Evolutionary conservation across 2,888 invertebrate species (phyloP), one percentile per base, ranked within the genome.

Genomic region (Molorchus minor): DNA sequence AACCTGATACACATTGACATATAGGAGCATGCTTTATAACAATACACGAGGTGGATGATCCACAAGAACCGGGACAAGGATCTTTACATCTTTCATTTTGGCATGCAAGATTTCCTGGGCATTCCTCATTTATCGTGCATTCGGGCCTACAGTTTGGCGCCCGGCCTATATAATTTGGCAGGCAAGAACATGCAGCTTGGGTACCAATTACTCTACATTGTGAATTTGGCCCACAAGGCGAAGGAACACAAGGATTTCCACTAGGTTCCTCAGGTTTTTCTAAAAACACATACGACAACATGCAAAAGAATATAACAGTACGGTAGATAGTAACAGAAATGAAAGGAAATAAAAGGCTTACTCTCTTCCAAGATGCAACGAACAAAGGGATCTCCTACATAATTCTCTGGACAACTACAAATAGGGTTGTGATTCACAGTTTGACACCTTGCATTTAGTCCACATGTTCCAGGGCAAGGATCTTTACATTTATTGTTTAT

Each of bases 391-490:
- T 93, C 91, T 58, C 94, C 94, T 33, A 88, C 88, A 76, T 86
- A 91, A 66, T 90, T 90, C 66, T 86, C 83, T 58, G 89, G 86
- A 75, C 94, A 94, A 75, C 89, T 92, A 80, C 94, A 94, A 71
- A 93, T 90, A 29, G 94, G 93, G 77, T 92, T 92, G 76, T 94
- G 94, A 71, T 93, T 92, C 51, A 92, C 87, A 45, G 92, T 91
- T 81, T 90, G 88, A 75, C 94, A 94, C 64, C 90, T 86, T 25
- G 93, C 92, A 74, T 93, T 91, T 44, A 87, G 80, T 38, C 93
- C 93, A 74, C 93, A 94, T 10, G 90, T 88, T 64, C 91, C 90
- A 15, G 89, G 88, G 75, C 93, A 93, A 7, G 93, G 93, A 78
- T 93, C 90, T 60, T 86, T 81, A 73, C 93, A 94, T 80, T 90